Conservation (phyloP, 1,140 invertebrate species). For the Apolygus lucorum region DNA sequence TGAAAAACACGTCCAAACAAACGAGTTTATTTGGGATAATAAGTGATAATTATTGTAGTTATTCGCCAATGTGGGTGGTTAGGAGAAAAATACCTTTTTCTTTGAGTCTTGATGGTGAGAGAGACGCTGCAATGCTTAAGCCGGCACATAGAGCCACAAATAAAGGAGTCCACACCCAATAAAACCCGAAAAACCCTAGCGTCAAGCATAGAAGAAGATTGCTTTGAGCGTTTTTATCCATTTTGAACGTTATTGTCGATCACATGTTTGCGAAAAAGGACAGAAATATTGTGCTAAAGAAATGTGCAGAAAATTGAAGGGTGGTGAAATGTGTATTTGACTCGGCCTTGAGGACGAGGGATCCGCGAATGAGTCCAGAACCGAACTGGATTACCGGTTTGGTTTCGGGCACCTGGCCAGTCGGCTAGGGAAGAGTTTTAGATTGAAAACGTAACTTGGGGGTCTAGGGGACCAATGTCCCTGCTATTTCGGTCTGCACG, state of each 20-base stretch:
- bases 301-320: neutral
- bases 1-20: too few species aligned
- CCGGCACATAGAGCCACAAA: slow-evolving; percentile 5
- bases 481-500: slow-evolving; percentile 3
- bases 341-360: slow-evolving; percentile 6
- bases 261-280: neutral
- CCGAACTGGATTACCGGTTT: neutral
- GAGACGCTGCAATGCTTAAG: slow-evolving; percentile 3
- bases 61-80: too few species aligned
- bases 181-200: neutral
- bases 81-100: slow-evolving; percentile 4
- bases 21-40: too few species aligned
- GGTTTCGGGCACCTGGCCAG: slow-evolving; percentile 4
- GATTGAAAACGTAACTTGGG: neutral
- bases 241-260: neutral
- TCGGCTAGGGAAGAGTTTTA: slow-evolving; percentile 9
- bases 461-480: neutral
- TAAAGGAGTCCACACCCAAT: neutral
- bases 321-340: too few species aligned
- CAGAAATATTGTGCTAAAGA: neutral
- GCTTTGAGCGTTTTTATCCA: neutral
- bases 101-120: slow-evolving; percentile 7
- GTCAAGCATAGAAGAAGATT: neutral
- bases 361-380: neutral
- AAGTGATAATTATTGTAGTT: too few species aligned